Percentiles rank a stretch among this genome's conserved stretches.
These are phyloP conservation scores for Drosophila cyrtoloma DNA, from an alignment of 2,888 invertebrate genomes.

Conservation along the genomic window DNA sequence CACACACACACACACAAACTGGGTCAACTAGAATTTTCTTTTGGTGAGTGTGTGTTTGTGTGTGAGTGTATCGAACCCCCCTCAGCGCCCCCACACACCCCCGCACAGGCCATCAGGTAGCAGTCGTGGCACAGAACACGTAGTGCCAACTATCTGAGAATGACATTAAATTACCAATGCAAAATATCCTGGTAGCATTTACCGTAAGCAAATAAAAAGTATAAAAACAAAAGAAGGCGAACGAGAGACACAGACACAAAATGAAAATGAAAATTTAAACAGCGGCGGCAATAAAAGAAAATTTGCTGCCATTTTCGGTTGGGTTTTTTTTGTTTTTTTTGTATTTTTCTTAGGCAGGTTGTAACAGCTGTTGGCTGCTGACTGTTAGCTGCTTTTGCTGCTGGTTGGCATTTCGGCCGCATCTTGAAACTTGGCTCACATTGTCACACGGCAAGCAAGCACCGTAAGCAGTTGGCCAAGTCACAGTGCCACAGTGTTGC, in stretches of 20 bases:
- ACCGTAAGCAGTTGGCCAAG: slow-evolving; percentile 44
- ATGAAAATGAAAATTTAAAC: slow-evolving; percentile 73
- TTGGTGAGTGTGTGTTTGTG: slow-evolving; percentile 1
- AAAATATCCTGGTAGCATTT: slow-evolving; percentile 78
- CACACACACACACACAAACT: slow-evolving; percentile 54
- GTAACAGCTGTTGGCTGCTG: slow-evolving; percentile 53
- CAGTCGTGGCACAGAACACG: slow-evolving; percentile 51
- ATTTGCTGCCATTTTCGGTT: slow-evolving; percentile 56
- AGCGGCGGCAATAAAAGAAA: slow-evolving; percentile 40
- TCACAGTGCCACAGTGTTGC: slow-evolving; percentile 19
- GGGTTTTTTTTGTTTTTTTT: neutral
- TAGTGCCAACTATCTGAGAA: slow-evolving; percentile 77
- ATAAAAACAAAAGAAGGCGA: neutral
- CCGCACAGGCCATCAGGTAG: slow-evolving; percentile 14
- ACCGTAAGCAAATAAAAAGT: slow-evolving; percentile 60
- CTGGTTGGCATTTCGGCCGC: slow-evolving; percentile 37
- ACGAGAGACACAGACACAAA: neutral
- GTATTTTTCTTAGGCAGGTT: slow-evolving; percentile 29
- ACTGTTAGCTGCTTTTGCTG: slow-evolving; percentile 13
- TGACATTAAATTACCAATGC: slow-evolving; percentile 78
- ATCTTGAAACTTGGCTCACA: slow-evolving; percentile 57
- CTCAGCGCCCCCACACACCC: neutral
- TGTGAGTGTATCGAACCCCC: slow-evolving; percentile 10
- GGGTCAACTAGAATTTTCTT: slow-evolving; percentile 57
- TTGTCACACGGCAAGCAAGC: slow-evolving; percentile 56